phyloP scores from a whole-genome alignment of 2,797 vertebrate species.

The Pseudomugil tenellus region DNA sequence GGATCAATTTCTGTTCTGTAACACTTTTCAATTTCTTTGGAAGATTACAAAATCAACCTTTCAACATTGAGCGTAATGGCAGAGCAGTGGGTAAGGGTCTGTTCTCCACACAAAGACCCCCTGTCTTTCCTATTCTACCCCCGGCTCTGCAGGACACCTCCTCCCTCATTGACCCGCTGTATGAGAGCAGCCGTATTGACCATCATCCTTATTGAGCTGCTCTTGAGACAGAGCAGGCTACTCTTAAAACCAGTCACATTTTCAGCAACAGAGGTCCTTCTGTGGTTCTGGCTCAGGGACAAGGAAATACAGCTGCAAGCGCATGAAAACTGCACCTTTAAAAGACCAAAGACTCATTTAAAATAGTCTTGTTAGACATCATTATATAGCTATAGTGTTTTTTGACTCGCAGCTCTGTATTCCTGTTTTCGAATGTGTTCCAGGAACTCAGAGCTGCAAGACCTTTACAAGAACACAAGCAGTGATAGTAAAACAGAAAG shows the following conservation, averaged over 20 bases:
- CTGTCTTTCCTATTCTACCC: conserved; percentile 64
- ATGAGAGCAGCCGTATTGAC: conserved; percentile 70
- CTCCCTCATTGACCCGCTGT: conserved; percentile 55
- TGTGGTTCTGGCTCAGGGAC: conserved; percentile 25
- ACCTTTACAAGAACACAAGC: conserved; percentile 36
- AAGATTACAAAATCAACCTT: conserved; percentile 15
- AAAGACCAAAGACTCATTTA: background rate
- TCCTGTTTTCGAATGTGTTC: conserved; percentile 12
- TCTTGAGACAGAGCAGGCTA: conserved; percentile 66
- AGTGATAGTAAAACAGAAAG: background rate
- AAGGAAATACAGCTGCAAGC: conserved; percentile 29
- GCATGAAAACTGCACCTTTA: background rate
- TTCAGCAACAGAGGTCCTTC: conserved; percentile 52
- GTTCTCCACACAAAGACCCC: conserved; percentile 72
- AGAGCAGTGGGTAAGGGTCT: conserved; percentile 41
- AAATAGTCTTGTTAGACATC: background rate
- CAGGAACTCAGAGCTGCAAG: conserved; percentile 28
- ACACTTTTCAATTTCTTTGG: conserved; percentile 11
- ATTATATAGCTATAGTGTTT: conserved; percentile 11
- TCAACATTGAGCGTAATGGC: conserved; percentile 19
- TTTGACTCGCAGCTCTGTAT: conserved; percentile 8
- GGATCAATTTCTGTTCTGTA: conserved; percentile 16
- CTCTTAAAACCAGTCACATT: conserved; percentile 40
- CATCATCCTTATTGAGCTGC: conserved; percentile 61
- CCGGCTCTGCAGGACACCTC: conserved; percentile 68